A percentile compares a stretch with the other conserved stretches of the same genome.
Conservation (phyloP, 2,888 invertebrate species). For the Eilema sororculum region DNA sequence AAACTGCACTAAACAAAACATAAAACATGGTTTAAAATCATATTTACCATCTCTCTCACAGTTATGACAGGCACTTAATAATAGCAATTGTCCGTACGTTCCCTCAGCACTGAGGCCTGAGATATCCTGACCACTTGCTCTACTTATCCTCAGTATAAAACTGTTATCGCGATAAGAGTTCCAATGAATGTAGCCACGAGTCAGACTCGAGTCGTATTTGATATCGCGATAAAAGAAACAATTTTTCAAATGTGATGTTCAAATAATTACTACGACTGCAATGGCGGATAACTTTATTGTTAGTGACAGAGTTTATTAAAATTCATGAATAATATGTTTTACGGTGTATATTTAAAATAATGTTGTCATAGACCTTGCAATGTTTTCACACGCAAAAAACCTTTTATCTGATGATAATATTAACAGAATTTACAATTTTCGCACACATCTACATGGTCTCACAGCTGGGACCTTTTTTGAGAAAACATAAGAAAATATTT, state of each 20-base stretch:
- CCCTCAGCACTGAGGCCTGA: slow-evolving; percentile 34
- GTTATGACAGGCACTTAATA: slow-evolving; percentile 36
- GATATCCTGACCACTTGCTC: slow-evolving; percentile 72
- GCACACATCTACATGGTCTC: background rate
- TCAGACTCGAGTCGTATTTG: slow-evolving; percentile 47
- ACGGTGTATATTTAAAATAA: background rate
- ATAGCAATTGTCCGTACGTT: slow-evolving; percentile 33
- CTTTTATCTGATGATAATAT: slow-evolving; percentile 4
- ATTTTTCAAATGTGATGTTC: background rate
- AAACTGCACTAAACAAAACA: slow-evolving; percentile 1
- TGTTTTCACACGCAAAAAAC: background rate
- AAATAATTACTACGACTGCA: background rate
- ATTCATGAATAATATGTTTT: background rate
- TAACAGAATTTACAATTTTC: background rate
- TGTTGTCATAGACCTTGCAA: background rate
- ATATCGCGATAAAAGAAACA: slow-evolving; percentile 44
- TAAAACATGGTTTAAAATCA: slow-evolving; percentile 24
- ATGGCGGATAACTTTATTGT: background rate
- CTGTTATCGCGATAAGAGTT: slow-evolving; percentile 61
- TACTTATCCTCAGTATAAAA: slow-evolving; percentile 67
- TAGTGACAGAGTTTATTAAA: background rate
- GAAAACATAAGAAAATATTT: background rate
- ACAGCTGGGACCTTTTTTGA: background rate
- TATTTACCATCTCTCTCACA: slow-evolving; percentile 71
- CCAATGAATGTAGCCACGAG: slow-evolving; percentile 48